A percentile compares a stretch with the other conserved stretches of the same genome.
Evolutionary conservation across 2,113 vertebrate genomes (phyloP).

Genomic region (Fulmarus glacialis): DNA sequence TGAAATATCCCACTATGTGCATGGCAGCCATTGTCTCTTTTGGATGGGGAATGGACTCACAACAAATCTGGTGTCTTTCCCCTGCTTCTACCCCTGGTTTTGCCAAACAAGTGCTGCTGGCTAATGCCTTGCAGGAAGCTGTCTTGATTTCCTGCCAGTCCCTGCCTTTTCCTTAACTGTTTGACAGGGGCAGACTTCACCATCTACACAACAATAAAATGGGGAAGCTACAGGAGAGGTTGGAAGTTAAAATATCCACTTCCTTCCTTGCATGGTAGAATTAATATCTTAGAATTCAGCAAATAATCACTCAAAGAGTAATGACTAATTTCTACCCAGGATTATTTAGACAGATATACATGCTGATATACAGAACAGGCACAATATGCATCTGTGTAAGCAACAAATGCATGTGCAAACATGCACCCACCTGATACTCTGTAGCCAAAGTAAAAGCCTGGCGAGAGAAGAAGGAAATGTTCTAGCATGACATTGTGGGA

Average conservation of each 20-base stretch:
- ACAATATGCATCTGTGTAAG: slow-evolving; percentile 1
- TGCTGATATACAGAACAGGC: neutral
- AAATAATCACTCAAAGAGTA: neutral
- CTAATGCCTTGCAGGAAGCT: neutral
- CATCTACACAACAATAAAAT: neutral
- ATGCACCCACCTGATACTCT: neutral
- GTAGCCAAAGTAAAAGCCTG: slow-evolving; percentile 20
- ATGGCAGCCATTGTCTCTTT: neutral
- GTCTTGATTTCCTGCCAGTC: neutral
- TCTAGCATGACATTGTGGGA: slow-evolving; percentile 50
- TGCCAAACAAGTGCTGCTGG: neutral
- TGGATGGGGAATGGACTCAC: fast-evolving
- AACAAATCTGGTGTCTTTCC: neutral
- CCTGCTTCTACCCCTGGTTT: neutral
- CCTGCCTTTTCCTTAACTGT: neutral
- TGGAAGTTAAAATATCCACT: neutral
- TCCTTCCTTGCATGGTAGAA: neutral
- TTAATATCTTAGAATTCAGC: neutral
- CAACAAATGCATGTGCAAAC: slow-evolving; percentile 1
- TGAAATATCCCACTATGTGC: neutral
- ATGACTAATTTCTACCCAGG: slow-evolving; percentile 3
- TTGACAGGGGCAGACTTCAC: neutral
- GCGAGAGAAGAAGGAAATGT: slow-evolving; percentile 49
- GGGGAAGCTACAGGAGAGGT: neutral
- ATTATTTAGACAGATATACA: slow-evolving; percentile 16